Percentiles rank a stretch among this genome's conserved stretches.
These are phyloP conservation scores for Drosophila pseudotakahashii DNA, from an alignment of 2,888 invertebrate species.

Conservation along the genomic window DNA sequence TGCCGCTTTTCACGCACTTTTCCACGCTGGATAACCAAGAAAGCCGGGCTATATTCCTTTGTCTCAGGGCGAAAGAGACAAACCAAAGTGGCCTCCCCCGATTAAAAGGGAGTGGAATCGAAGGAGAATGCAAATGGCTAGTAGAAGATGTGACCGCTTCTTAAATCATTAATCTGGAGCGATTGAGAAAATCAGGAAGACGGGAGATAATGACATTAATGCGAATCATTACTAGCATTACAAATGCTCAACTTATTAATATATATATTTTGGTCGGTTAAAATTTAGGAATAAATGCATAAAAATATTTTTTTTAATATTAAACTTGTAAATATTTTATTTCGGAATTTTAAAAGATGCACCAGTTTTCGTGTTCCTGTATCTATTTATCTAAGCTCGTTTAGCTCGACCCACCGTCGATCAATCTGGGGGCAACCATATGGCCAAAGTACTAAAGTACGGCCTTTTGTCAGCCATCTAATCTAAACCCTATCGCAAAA, in stretches of 20 bases:
- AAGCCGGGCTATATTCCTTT: neutral
- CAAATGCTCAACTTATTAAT: no score
- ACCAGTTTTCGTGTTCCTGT: slow-evolving; percentile 4
- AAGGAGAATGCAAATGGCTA: neutral
- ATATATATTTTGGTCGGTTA: no score
- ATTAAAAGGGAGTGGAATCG: neutral
- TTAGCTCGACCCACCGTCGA: slow-evolving; percentile 2
- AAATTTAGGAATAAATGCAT: no score
- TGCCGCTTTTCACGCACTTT: slow-evolving; percentile 51
- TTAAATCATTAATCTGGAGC: neutral
- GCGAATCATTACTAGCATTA: neutral
- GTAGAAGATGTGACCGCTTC: neutral
- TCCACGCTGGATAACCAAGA: slow-evolving; percentile 6
- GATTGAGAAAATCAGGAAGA: neutral
- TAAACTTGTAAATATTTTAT: no score
- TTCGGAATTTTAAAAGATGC: neutral
- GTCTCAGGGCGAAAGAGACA: neutral
- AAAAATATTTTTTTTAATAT: no score
- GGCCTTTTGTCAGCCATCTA: slow-evolving; percentile 12
- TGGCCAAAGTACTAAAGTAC: neutral
- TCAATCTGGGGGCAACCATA: slow-evolving; percentile 5
- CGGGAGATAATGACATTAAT: slow-evolving; percentile 1
- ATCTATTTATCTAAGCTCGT: slow-evolving; percentile 7
- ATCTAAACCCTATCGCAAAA: neutral
- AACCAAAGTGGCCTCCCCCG: neutral